Evolutionary conservation across 1,140 invertebrate genomes (phyloP).

Genomic region (Heliothis subflexa): DNA sequence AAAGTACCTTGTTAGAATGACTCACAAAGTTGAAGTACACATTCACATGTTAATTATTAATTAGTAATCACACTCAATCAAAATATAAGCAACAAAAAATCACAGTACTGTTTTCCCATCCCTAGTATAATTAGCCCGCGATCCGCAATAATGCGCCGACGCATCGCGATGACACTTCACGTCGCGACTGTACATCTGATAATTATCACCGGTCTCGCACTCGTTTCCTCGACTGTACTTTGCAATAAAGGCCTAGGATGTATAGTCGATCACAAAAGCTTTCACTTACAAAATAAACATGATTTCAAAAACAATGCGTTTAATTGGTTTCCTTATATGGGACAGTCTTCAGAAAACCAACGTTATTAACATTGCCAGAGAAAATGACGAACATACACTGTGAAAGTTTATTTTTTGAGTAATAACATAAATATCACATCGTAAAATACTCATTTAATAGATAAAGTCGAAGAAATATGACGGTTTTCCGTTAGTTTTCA

Average conservation of each 20-base stretch:
- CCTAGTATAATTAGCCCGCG: slow-evolving; percentile 63
- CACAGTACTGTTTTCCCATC: slow-evolving; percentile 39
- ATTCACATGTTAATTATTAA: too few species aligned
- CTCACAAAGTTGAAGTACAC: too few species aligned
- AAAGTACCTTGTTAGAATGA: too few species aligned
- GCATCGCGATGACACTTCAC: slow-evolving; percentile 31
- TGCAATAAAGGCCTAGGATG: slow-evolving; percentile 46
- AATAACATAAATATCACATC: too few species aligned
- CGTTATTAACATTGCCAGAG: neutral
- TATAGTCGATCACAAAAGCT: slow-evolving; percentile 46
- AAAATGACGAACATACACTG: neutral
- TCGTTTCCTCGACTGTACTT: slow-evolving; percentile 58
- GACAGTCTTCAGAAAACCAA: too few species aligned
- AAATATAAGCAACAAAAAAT: slow-evolving; percentile 5
- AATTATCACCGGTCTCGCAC: slow-evolving; percentile 49
- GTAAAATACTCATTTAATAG: too few species aligned
- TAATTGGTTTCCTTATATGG: neutral
- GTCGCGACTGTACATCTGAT: slow-evolving; percentile 46
- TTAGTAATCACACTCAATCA: neutral
- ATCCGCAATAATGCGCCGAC: slow-evolving; percentile 43
- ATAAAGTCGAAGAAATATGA: too few species aligned
- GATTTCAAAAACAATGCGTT: neutral
- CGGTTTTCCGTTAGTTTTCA: too few species aligned
- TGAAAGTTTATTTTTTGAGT: too few species aligned
- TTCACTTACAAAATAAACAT: neutral